phyloP scores from a whole-genome alignment of 1,140 invertebrate genomes.

The Cotesia chilonis region DNA sequence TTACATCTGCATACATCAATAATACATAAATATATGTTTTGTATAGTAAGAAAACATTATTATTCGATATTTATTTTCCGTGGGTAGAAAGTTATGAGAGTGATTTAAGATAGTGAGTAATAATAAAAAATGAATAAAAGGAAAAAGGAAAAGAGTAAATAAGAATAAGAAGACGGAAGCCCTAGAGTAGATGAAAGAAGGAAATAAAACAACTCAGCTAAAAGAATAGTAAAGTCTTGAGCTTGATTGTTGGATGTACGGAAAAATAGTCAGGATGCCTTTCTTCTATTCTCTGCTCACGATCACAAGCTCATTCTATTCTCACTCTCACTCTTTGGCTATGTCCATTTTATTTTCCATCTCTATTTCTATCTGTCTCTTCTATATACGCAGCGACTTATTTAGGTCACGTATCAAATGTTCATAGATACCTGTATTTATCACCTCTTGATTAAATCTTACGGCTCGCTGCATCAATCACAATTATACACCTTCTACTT shows the following conservation, averaged over 20 bases:
- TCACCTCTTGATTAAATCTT: constrained; percentile 9
- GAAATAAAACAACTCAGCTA: not conserved
- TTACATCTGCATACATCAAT: too few species aligned
- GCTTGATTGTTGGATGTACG: not conserved
- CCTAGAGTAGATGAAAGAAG: not conserved
- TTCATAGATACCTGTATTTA: constrained; percentile 11
- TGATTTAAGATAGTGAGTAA: too few species aligned
- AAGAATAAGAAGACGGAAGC: not conserved
- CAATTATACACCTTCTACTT: too few species aligned
- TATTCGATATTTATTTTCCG: too few species aligned
- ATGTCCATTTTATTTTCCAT: too few species aligned
- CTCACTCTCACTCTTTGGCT: constrained; percentile 3
- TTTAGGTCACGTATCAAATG: constrained; percentile 38
- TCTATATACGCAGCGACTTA: constrained; percentile 28
- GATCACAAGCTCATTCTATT: not conserved
- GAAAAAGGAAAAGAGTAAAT: not conserved
- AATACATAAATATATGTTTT: too few species aligned
- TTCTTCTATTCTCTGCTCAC: not conserved
- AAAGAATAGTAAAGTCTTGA: not conserved
- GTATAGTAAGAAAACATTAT: too few species aligned
- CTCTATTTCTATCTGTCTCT: constrained; percentile 4
- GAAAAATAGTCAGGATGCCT: not conserved
- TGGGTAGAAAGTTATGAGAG: too few species aligned
- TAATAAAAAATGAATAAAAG: too few species aligned
- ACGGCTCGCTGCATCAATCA: too few species aligned